Percentiles rank a stretch among this genome's conserved stretches.
Conservation (phyloP, 2,113 vertebrate genomes). For the Xiphorhynchus elegans region DNA sequence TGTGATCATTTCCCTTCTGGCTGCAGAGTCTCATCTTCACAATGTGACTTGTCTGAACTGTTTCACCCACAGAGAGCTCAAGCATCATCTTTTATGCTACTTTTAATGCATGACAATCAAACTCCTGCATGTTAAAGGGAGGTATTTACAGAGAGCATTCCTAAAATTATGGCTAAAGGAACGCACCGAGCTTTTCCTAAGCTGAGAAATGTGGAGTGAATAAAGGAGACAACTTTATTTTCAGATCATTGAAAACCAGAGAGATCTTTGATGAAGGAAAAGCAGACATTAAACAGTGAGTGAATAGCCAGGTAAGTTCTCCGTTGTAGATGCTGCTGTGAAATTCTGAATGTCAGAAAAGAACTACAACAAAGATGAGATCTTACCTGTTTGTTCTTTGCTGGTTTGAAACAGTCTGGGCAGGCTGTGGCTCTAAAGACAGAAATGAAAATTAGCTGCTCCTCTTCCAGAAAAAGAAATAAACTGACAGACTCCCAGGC, state of each 20-base stretch:
- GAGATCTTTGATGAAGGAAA: neutral
- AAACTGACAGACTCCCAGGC: neutral
- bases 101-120: neutral
- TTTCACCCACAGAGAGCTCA: conserved; percentile 16
- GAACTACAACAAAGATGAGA: neutral
- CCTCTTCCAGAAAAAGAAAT: neutral
- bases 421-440: conserved; percentile 81
- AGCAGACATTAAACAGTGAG: neutral
- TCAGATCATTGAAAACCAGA: neutral
- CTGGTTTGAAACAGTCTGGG: conserved; percentile 90
- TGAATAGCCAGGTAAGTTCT: neutral
- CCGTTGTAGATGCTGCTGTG: neutral
- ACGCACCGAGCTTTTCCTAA: neutral
- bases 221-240: conserved; percentile 4
- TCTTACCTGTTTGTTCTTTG: conserved; percentile 93
- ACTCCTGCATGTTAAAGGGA: neutral
- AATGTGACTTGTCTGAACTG: conserved; percentile 9
- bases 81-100: neutral
- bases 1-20: neutral
- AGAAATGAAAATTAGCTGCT: conserved; percentile 51
- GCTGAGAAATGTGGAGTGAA: neutral
- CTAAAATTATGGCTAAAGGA: neutral
- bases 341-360: neutral
- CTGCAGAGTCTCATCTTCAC: conserved; percentile 1
- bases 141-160: neutral